Conservation (phyloP, 2,113 vertebrate species). For the Mola mola region DNA sequence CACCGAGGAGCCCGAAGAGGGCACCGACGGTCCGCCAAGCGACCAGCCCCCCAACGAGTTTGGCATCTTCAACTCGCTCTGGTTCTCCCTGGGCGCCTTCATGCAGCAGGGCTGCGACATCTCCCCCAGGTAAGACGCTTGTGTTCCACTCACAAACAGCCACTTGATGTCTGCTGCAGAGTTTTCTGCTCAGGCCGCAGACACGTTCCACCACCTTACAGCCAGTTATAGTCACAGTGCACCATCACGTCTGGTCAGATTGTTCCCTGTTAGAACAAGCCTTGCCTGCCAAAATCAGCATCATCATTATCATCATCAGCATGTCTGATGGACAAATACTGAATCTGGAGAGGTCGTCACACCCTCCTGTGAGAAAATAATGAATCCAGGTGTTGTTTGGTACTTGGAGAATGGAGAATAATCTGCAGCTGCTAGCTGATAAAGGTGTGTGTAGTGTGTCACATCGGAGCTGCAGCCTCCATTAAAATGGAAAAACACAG, state of each 20-base stretch:
- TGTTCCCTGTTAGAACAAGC: background rate
- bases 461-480: background rate
- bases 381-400: too few relatives aligned
- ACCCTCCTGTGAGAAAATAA: conserved; percentile 9
- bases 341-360: conserved; percentile 16
- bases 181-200: conserved; percentile 3
- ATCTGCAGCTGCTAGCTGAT: too few relatives aligned
- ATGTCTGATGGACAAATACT: conserved; percentile 39
- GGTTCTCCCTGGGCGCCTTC: conserved; percentile 99
- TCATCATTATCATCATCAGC: conserved; percentile 28
- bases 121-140: conserved; percentile 90
- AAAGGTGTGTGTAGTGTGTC: conserved; percentile 1
- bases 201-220: conserved; percentile 24
- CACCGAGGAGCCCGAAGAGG: conserved; percentile 97
- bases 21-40: conserved; percentile 93
- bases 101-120: conserved; percentile 99
- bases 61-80: conserved; percentile 99
- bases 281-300: too few relatives aligned
- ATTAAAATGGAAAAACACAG: too few relatives aligned
- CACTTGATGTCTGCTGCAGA: background rate
- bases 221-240: conserved; percentile 18
- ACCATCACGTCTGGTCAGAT: conserved; percentile 24
- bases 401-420: too few relatives aligned
- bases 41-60: conserved; percentile 99
- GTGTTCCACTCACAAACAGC: background rate